Percentiles rank a stretch among this genome's conserved stretches.
phyloP scores from a whole-genome alignment of 2,888 invertebrate genomes.

The Ditula angustiorana region DNA sequence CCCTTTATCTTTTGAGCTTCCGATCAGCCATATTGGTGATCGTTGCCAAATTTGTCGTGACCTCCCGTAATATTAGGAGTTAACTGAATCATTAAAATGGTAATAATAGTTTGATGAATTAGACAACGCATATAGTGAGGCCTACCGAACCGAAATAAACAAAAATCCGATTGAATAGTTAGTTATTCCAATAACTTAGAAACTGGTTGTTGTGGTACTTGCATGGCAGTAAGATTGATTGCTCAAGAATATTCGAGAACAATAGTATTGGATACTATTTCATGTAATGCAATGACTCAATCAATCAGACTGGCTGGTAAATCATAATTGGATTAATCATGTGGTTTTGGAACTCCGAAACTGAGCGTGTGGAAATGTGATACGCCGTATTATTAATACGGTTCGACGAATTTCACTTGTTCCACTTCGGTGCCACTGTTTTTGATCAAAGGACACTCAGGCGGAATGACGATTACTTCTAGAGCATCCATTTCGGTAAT shows the following conservation, averaged over 20 bases:
- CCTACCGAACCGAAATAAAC: neutral
- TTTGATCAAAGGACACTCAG: slow-evolving; percentile 23
- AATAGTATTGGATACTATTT: neutral
- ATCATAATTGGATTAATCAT: slow-evolving; percentile 16
- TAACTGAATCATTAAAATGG: neutral
- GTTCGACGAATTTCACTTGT: slow-evolving; percentile 27
- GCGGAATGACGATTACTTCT: neutral
- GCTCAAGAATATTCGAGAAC: neutral
- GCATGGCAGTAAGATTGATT: slow-evolving; percentile 18
- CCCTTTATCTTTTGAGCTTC: too few relatives aligned
- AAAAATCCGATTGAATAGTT: neutral
- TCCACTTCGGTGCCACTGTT: slow-evolving; percentile 22
- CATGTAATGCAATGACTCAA: slow-evolving; percentile 1
- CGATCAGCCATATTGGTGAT: too few relatives aligned
- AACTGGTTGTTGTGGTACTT: neutral
- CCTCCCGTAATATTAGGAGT: too few relatives aligned
- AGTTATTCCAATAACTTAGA: neutral
- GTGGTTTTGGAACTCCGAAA: slow-evolving; percentile 10
- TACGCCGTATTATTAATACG: slow-evolving; percentile 29
- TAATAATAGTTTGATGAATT: neutral
- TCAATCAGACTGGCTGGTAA: slow-evolving; percentile 8
- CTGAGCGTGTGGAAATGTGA: slow-evolving; percentile 13
- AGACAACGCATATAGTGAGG: neutral
- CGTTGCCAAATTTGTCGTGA: too few relatives aligned
- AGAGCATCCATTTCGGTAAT: neutral